Evolutionary conservation across 2,113 vertebrate species (phyloP).

Genomic region (Platysternon megacephalum): DNA sequence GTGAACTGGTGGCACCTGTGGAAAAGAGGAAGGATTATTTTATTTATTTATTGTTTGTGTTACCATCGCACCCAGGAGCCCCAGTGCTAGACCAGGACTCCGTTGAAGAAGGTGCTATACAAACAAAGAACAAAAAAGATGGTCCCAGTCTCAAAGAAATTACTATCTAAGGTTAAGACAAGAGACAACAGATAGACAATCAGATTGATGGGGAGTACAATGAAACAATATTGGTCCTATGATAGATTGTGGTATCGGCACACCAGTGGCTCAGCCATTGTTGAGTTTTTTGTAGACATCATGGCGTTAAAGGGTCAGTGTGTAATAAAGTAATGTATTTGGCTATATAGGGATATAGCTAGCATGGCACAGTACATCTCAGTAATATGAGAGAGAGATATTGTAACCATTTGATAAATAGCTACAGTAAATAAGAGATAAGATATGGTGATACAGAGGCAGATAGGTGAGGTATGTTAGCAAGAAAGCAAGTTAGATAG

Average conservation of each 20-base stretch:
- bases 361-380: background rate
- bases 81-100: fast-evolving
- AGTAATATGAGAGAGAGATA: background rate
- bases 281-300: fast-evolving
- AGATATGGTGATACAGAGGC: slow-evolving; percentile 62
- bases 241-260: background rate
- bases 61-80: fast-evolving
- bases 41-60: background rate
- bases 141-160: background rate
- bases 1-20: fast-evolving
- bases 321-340: fast-evolving
- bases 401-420: slow-evolving; percentile 50
- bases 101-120: fast-evolving
- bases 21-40: background rate
- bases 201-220: background rate
- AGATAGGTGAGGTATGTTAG: slow-evolving; percentile 33
- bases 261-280: background rate
- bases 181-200: background rate
- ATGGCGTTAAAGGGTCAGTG: fast-evolving
- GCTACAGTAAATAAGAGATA: slow-evolving; percentile 51
- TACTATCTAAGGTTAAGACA: background rate
- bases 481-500: slow-evolving; percentile 51
- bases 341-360: background rate
- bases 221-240: background rate
- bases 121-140: background rate